These are phyloP conservation scores for Zaprionus gabonicus DNA, from an alignment of 1,140 invertebrate species.

Conservation along the genomic window DNA sequence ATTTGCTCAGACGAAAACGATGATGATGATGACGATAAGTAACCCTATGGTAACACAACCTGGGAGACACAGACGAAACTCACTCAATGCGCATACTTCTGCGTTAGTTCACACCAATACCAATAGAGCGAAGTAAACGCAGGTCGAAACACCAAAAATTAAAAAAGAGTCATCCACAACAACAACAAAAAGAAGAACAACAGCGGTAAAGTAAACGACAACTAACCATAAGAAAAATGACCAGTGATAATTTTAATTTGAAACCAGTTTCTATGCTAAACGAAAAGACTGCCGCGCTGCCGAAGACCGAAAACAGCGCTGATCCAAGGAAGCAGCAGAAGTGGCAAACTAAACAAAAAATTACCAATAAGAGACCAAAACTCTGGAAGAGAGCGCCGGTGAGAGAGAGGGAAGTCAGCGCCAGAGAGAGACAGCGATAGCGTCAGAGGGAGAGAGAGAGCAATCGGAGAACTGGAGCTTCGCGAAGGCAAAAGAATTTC, in stretches of 20 bases:
- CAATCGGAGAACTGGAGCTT: conserved; percentile 34
- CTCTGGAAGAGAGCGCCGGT: conserved; percentile 10
- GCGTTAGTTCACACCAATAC: conserved; percentile 47
- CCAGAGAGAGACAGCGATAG: neutral
- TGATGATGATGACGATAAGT: conserved; percentile 12
- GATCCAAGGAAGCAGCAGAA: conserved; percentile 52
- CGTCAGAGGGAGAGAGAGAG: conserved; percentile 5
- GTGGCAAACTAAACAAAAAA: conserved; percentile 62
- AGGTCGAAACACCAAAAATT: conserved; percentile 67
- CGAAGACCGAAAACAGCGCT: conserved; percentile 41
- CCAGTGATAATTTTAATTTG: conserved; percentile 84
- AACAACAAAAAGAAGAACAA: conserved; percentile 32
- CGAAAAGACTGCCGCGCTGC: conserved; percentile 68
- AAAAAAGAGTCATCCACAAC: conserved; percentile 58
- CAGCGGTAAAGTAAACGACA: conserved; percentile 77
- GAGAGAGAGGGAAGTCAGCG: neutral
- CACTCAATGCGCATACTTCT: conserved; percentile 28
- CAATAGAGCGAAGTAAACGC: conserved; percentile 65
- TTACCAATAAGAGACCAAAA: conserved; percentile 49
- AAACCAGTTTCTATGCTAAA: conserved; percentile 84
- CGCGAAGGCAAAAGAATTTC: conserved; percentile 64
- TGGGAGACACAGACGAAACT: conserved; percentile 25
- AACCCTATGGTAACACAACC: neutral
- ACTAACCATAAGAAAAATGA: conserved; percentile 84
- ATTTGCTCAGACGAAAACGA: neutral